phyloP scores from a whole-genome alignment of 2,113 vertebrate genomes.

The Gobio gobio region DNA sequence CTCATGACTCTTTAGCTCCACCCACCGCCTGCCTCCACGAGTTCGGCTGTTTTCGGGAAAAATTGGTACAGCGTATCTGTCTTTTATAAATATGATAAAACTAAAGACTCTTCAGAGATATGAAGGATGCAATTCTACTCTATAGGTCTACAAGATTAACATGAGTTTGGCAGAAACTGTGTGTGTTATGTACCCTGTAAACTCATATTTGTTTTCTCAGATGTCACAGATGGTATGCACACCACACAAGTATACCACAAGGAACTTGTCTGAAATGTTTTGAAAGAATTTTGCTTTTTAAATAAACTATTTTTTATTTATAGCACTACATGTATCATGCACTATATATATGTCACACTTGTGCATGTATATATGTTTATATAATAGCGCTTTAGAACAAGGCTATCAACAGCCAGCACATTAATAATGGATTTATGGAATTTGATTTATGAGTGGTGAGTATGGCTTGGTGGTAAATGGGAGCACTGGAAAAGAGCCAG shows the following conservation, averaged over 20 bases:
- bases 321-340: background rate
- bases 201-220: background rate
- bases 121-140: too few relatives aligned
- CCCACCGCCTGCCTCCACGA: too few relatives aligned
- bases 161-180: too few relatives aligned
- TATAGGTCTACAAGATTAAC: too few relatives aligned
- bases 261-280: background rate
- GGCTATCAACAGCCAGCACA: background rate
- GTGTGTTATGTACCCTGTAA: background rate
- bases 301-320: background rate
- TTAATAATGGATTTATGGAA: background rate
- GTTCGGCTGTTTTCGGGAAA: too few relatives aligned
- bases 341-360: too few relatives aligned
- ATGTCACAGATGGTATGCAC: background rate
- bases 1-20: too few relatives aligned
- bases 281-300: too few relatives aligned
- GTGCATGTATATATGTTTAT: background rate
- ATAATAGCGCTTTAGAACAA: background rate
- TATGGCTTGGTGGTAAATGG: background rate
- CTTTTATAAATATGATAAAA: too few relatives aligned
- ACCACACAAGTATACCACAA: background rate
- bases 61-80: too few relatives aligned
- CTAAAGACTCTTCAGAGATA: too few relatives aligned
- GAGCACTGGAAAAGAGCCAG: background rate
- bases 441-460: background rate